Evolutionary conservation across 2,797 vertebrate species (phyloP).

Genomic region (Clarias fuscus): DNA sequence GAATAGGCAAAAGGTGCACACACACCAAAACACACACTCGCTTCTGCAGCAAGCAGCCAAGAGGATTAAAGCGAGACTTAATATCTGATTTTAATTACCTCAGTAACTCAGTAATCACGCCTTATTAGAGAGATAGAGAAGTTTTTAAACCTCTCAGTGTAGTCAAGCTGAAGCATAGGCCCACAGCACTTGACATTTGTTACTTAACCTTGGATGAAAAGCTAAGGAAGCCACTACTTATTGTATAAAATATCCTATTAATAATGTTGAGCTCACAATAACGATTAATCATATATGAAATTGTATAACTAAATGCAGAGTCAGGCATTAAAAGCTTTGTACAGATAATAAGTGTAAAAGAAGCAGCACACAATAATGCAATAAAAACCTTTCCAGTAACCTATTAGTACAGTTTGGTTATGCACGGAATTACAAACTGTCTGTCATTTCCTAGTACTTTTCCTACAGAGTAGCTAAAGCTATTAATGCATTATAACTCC

Average conservation of each 20-base stretch:
- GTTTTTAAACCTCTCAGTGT: conserved; percentile 16
- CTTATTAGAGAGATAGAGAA: conserved; percentile 68
- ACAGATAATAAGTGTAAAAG: background rate
- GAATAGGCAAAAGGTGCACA: background rate
- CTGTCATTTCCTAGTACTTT: conserved; percentile 20
- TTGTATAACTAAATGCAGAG: background rate
- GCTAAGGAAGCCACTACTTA: background rate
- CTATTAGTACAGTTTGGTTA: conserved; percentile 37
- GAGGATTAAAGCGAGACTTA: conserved; percentile 77
- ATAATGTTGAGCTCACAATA: background rate
- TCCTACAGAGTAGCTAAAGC: conserved; percentile 70
- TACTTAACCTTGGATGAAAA: conserved; percentile 15
- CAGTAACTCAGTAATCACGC: conserved; percentile 77
- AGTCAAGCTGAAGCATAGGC: background rate
- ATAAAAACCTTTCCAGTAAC: background rate
- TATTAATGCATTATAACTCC: conserved; percentile 77
- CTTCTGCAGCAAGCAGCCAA: conserved; percentile 70
- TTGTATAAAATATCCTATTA: conserved; percentile 6
- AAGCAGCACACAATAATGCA: conserved; percentile 4
- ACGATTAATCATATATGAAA: background rate
- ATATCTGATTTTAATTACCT: conserved; percentile 82
- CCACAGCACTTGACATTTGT: conserved; percentile 6
- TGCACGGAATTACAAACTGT: conserved; percentile 48
- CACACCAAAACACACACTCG: conserved; percentile 37
- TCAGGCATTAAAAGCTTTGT: conserved; percentile 8